Evolutionary conservation across 2,113 vertebrate species (phyloP).

Genomic region (Nettapus auritus): DNA sequence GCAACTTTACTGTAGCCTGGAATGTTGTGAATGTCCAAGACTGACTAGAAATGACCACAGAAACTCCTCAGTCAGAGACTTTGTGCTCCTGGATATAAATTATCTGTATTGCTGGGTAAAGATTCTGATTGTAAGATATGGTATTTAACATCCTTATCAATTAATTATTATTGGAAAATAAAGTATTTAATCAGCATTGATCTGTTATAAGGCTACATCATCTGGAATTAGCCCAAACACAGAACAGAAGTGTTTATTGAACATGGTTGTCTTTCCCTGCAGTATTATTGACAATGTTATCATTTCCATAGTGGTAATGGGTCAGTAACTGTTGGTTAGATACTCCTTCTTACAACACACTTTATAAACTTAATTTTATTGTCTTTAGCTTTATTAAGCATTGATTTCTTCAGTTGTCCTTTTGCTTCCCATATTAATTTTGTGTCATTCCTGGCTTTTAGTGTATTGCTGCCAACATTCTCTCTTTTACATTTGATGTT

Average conservation of each 20-base stretch:
- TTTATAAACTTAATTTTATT: slow-evolving; percentile 56
- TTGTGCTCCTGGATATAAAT: not conserved
- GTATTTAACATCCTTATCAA: slow-evolving; percentile 17
- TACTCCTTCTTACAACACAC: not conserved
- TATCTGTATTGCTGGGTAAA: not conserved
- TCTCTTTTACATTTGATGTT: not conserved
- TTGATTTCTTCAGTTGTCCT: slow-evolving; percentile 52
- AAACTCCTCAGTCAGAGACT: not conserved
- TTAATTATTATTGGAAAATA: slow-evolving; percentile 32
- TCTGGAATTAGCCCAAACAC: not conserved
- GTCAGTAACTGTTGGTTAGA: not conserved
- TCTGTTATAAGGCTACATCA: not conserved
- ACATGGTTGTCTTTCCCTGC: not conserved
- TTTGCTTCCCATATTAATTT: slow-evolving; percentile 51
- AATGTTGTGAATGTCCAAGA: not conserved
- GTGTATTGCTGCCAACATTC: not conserved
- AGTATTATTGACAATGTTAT: slow-evolving; percentile 43
- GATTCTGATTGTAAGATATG: not conserved
- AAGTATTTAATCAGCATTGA: slow-evolving; percentile 43
- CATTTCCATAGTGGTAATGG: slow-evolving; percentile 2
- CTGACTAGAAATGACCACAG: not conserved
- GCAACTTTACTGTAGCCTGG: not conserved
- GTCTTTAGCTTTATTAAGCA: slow-evolving; percentile 33
- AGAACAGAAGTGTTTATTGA: slow-evolving; percentile 34
- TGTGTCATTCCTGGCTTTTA: not conserved